Base-by-base conservation (phyloP, 2,888 invertebrate species). In the Calameuta idolon region DNA sequence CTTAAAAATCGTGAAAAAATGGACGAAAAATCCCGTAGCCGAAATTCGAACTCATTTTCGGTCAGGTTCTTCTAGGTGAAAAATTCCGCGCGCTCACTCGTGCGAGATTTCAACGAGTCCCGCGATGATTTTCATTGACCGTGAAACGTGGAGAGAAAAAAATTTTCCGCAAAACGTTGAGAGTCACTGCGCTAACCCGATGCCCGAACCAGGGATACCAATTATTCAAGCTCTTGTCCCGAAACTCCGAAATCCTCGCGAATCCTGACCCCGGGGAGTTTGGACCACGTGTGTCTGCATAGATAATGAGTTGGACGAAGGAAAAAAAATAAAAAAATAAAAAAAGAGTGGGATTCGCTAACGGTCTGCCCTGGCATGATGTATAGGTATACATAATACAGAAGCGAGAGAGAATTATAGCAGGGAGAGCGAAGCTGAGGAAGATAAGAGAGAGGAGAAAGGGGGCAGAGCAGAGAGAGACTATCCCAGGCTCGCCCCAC, bases 271-370 rank as follows among this genome's bases (percentile, higher is more conserved):
- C 80, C 74, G 71, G 71, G 34, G 12, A 31, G 23, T 33, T 69
- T 40, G 75, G 69, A 35, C 68, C 76, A 78, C 71, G 80, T 79
- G 80, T 78, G 81, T 83, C 81, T 84, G 86, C 87, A 86, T 86
- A 86, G 83, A 83, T 84, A 85, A 85, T 81, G 79, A 86, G 82
- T 79, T 73, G 40, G 69, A 73, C 31, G 5, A 55, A 55, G 15
- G 23, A 77, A 40, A 15, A 40, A 12, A 40, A 37, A 35, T n/a
- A n/a, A n/a, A n/a, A n/a, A n/a, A n/a, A n/a, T n/a, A 35, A 40
- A 40, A 40, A 34, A 34, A 74, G 34, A 74, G 35, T 74, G 31
- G 71, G 15, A 71, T 34, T 55, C 74, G 34, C 74, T 74, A 74
- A 74, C 74, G 74, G 71, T 71, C 71, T 34, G 71, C 71, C 31